These are phyloP conservation scores for Patella pellucida DNA, from an alignment of 2,888 invertebrate genomes.

Conservation along the genomic window DNA sequence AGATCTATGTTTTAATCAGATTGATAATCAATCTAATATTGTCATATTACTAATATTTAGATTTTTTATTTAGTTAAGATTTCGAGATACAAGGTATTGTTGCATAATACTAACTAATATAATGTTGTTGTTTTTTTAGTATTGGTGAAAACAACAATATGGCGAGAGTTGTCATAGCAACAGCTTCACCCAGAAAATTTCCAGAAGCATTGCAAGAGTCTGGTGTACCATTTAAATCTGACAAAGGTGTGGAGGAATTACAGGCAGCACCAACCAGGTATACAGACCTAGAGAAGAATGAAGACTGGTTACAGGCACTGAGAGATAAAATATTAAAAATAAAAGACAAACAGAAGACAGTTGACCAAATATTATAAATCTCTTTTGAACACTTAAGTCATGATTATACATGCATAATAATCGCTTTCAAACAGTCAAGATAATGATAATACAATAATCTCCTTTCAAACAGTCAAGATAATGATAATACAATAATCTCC, in stretches of 20 bases:
- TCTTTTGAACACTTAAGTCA: too few relatives aligned
- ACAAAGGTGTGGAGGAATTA: constrained; percentile 44
- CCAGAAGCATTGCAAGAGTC: constrained; percentile 65
- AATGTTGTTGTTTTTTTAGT: not conserved
- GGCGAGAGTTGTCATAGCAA: constrained; percentile 65
- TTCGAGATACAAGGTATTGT: too few relatives aligned
- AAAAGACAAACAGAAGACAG: not conserved
- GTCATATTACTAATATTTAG: too few relatives aligned
- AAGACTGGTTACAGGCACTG: constrained; percentile 62
- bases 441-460: too few relatives aligned
- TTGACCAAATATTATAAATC: too few relatives aligned
- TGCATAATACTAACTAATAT: too few relatives aligned
- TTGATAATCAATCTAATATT: too few relatives aligned
- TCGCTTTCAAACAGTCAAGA: not conserved
- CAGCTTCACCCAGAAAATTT: constrained; percentile 72
- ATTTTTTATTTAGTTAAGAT: too few relatives aligned
- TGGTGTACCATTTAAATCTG: constrained; percentile 51
- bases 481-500: too few relatives aligned
- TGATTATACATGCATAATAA: not conserved
- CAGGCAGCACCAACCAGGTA: constrained; percentile 47
- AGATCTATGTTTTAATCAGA: too few relatives aligned
- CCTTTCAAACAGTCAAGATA: not conserved
- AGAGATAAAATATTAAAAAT: constrained; percentile 50
- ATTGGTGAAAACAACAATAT: constrained; percentile 21
- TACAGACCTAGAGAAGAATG: constrained; percentile 53